These are phyloP conservation scores for Temnopleurus reevesii DNA, from an alignment of 53 echinoderm and acorn worm species.

Conservation along the genomic window DNA sequence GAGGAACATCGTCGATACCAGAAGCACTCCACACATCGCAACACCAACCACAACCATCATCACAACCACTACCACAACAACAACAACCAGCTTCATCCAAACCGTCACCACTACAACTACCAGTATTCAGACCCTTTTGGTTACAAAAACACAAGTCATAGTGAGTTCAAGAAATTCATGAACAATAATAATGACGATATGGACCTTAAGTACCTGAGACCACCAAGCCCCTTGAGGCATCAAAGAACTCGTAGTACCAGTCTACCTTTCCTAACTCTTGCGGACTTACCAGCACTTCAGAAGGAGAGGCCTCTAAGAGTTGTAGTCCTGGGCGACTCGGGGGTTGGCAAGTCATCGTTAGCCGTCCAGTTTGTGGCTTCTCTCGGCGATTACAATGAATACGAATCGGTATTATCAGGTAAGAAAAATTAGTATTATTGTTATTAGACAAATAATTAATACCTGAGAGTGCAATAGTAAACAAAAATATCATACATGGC, in stretches of 20 bases:
- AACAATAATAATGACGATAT: constrained; percentile 59
- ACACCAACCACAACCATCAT: constrained; percentile 6
- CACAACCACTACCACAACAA: constrained; percentile 20
- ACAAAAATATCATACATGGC: too few species aligned
- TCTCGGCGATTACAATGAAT: constrained; percentile 77
- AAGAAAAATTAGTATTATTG: too few species aligned
- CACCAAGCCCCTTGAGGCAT: constrained; percentile 38
- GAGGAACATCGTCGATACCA: constrained; percentile 47
- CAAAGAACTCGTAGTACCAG: constrained; percentile 78
- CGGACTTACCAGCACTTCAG: constrained; percentile 67
- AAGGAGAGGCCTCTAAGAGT: constrained; percentile 67
- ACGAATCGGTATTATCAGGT: constrained; percentile 89
- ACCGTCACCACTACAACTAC: constrained; percentile 35
- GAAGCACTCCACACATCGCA: constrained; percentile 43
- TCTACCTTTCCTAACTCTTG: constrained; percentile 80
- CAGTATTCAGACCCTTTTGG: constrained; percentile 43
- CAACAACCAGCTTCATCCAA: constrained; percentile 14
- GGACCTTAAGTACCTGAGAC: constrained; percentile 55
- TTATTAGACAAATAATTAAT: too few species aligned
- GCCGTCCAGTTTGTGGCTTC: constrained; percentile 80
- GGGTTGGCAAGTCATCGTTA: constrained; percentile 91
- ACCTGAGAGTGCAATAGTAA: too few species aligned
- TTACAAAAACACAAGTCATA: constrained; percentile 52
- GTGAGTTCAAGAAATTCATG: constrained; percentile 50
- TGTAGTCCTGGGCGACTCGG: constrained; percentile 78